Evolutionary conservation across 1,140 invertebrate species (phyloP).

Genomic region (Apis cerana): DNA sequence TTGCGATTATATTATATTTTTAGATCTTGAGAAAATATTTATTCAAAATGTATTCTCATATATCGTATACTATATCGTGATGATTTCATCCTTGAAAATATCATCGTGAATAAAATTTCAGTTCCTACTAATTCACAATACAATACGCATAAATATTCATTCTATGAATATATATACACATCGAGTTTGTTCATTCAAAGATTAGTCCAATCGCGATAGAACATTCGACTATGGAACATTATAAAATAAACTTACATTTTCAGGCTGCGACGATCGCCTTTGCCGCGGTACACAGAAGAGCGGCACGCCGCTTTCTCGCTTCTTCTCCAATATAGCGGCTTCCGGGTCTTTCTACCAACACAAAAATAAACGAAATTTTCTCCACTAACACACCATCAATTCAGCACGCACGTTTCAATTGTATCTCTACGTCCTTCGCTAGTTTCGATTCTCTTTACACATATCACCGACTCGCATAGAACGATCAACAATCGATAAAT

Average conservation of each 20-base stretch:
- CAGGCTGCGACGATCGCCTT: constrained; percentile 78
- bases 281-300: constrained; percentile 80
- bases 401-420: background rate
- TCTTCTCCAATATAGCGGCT: constrained; percentile 81
- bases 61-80: background rate
- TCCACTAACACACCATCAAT: background rate
- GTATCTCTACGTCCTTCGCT: too few species aligned
- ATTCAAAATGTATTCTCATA: background rate
- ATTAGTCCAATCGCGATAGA: background rate
- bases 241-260: constrained; percentile 73
- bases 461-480: background rate
- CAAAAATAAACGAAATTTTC: constrained; percentile 22
- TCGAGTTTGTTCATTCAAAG: background rate
- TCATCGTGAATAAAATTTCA: background rate
- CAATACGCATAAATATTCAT: background rate
- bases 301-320: constrained; percentile 80
- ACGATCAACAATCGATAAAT: constrained; percentile 10
- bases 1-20: too few species aligned
- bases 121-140: background rate
- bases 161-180: background rate
- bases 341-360: constrained; percentile 52
- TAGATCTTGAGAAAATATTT: background rate
- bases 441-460: background rate
- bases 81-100: background rate
- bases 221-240: too few species aligned